A percentile compares a stretch with the other conserved stretches of the same genome.
Conservation (phyloP, 2,888 invertebrate species). For the Halocaridina rubra region DNA sequence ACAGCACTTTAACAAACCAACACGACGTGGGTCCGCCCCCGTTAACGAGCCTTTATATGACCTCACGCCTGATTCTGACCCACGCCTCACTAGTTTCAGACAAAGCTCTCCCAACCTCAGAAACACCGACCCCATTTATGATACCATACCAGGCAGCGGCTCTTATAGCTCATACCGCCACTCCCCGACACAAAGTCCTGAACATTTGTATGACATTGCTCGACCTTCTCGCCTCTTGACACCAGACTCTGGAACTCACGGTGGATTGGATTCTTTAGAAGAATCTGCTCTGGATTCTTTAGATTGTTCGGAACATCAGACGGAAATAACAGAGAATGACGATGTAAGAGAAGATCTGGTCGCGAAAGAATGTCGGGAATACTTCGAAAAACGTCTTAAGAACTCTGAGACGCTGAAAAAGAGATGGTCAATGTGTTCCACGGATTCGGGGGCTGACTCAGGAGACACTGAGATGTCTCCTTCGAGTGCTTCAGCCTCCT, state of each 20-base stretch:
- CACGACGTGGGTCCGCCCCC: neutral
- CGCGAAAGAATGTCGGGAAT: conserved; percentile 42
- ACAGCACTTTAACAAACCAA: neutral
- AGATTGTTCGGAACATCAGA: conserved; percentile 3
- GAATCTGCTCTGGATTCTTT: conserved; percentile 29
- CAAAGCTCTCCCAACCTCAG: neutral
- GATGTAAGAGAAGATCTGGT: conserved; percentile 30
- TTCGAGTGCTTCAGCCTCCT: neutral
- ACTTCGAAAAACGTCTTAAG: conserved; percentile 41
- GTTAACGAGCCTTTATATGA: neutral
- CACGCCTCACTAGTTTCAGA: neutral
- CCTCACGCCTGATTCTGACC: conserved; percentile 12
- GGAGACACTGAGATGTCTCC: conserved; percentile 34
- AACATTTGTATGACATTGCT: neutral
- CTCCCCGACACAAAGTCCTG: neutral
- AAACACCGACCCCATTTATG: conserved; percentile 28
- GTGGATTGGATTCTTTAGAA: conserved; percentile 24
- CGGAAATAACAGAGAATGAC: neutral
- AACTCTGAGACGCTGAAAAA: conserved; percentile 48
- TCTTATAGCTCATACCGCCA: neutral
- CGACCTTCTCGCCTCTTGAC: conserved; percentile 15
- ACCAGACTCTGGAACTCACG: conserved; percentile 38
- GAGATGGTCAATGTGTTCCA: conserved; percentile 45
- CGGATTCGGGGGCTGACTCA: conserved; percentile 43
- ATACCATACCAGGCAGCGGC: conserved; percentile 29